These are phyloP conservation scores for Bothrops jararaca DNA, from an alignment of 2,113 vertebrate genomes.

Conservation along the genomic window DNA sequence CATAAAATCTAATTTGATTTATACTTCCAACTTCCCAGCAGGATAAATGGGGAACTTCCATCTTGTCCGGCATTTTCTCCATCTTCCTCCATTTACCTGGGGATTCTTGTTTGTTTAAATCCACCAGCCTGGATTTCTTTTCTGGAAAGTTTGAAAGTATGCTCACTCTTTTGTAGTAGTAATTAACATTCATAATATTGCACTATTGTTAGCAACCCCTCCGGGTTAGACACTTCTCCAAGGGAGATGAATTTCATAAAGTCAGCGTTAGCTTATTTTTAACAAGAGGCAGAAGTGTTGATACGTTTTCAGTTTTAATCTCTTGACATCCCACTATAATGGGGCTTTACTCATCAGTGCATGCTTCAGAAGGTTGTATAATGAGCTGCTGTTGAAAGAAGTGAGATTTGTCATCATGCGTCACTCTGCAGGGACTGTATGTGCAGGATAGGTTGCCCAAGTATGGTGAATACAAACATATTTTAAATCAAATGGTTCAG, in stretches of 20 bases:
- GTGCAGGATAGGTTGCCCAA: not conserved
- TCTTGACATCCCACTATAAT: not conserved
- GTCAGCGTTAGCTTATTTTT: conserved; percentile 19
- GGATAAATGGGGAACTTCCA: not conserved
- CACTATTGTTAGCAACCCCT: conserved; percentile 24
- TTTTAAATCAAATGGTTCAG: not conserved
- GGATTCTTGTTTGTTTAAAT: not conserved
- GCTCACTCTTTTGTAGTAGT: not conserved
- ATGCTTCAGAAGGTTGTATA: conserved; percentile 4
- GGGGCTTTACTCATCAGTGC: not conserved
- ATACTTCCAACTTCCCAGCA: not conserved
- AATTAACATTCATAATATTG: not conserved
- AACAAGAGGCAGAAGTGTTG: not conserved
- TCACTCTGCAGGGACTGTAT: not conserved
- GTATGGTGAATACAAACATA: not conserved
- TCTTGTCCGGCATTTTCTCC: too few relatives aligned
- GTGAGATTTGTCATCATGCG: not conserved
- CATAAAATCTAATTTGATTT: not conserved
- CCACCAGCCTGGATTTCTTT: not conserved
- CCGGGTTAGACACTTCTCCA: not conserved
- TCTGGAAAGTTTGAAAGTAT: not conserved
- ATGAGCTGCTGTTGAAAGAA: not conserved
- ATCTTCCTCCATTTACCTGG: not conserved
- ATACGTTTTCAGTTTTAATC: not conserved
- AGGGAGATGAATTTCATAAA: conserved; percentile 32